Evolutionary conservation across 2,888 invertebrate species (phyloP), one percentile per base, ranked within the genome.

Genomic region (Drosophila kambysellisi): DNA sequence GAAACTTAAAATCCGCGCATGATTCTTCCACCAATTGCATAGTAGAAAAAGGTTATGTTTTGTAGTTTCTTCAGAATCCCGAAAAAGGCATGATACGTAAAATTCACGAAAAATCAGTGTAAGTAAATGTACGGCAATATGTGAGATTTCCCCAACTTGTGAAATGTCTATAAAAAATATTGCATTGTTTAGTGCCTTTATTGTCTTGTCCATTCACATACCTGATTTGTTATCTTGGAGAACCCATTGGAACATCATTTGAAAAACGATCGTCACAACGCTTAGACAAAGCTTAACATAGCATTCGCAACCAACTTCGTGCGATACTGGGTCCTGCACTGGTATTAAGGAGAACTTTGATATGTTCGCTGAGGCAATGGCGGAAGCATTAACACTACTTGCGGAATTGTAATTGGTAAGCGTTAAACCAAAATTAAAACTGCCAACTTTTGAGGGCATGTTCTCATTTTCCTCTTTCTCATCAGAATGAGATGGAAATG

Each of bases 31-130:
- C 91, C 92, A 92, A 70, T 86, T 91, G 64, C 91, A 91, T 46
- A 92, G 79, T 20, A 92, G 75, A 63, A 81, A 83, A 8, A 92
- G 65, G 71, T 92, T 88, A 68, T 92, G 92, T 51, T 92, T 91
- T 3, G 92, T 92, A 1, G 92, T 89, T 67, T 91, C 92, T 43
- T 92, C 92, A 29, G 90, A 91, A 54, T 92, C 92, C 4, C 91
- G 91, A 72, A 92, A 92, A 4, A 92, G 81, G 32, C 84, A 80
- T 1, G 92, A 89, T 30, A 91, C 72, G 63, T 92, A 92, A 60
- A 92, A 90, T 53, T 92, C 92, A 56, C 92, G 90, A 71, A 91
- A 92, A 56, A 92, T 90, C 25, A 87, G 81, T 37, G 91, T 89
- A 25, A 92, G 65, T 41, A 92, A 79, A 17, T 91, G 91, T 0